phyloP scores from a whole-genome alignment of 1,140 invertebrate genomes.

The Micrasema minimum region DNA sequence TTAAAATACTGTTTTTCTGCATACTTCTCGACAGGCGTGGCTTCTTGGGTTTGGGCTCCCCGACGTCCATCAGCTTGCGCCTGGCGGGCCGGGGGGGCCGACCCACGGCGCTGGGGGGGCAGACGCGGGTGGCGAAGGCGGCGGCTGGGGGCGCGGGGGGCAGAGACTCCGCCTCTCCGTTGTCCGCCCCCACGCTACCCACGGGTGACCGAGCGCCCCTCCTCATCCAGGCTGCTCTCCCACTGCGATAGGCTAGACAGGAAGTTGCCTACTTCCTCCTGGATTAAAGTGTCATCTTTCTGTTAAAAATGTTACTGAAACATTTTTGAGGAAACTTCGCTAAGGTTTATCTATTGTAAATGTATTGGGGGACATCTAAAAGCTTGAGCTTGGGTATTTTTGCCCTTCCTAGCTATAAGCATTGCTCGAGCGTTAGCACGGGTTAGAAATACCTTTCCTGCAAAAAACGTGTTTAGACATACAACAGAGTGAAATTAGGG shows the following conservation, averaged over 20 bases:
- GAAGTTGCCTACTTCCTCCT: slow-evolving; percentile 51
- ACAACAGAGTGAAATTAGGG: too few relatives aligned
- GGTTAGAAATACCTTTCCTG: too few relatives aligned
- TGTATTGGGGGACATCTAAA: too few relatives aligned
- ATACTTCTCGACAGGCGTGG: slow-evolving; percentile 10
- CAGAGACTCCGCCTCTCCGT: slow-evolving; percentile 27
- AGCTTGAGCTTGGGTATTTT: too few relatives aligned
- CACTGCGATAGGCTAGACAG: slow-evolving; percentile 45
- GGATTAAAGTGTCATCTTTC: slow-evolving; percentile 9
- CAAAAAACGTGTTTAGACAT: too few relatives aligned
- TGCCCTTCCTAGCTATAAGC: too few relatives aligned
- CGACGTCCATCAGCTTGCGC: slow-evolving; percentile 33
- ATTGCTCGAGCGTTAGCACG: too few relatives aligned
- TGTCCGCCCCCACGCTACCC: slow-evolving; percentile 31
- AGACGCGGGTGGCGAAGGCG: background rate
- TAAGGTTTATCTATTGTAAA: too few relatives aligned
- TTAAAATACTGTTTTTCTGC: too few relatives aligned
- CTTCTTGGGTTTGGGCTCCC: slow-evolving; percentile 13
- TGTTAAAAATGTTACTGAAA: background rate
- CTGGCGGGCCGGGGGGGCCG: slow-evolving; percentile 13
- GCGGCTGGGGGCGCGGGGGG: background rate
- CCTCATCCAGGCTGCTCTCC: slow-evolving; percentile 25
- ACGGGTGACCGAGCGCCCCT: slow-evolving; percentile 45
- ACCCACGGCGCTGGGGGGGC: background rate
- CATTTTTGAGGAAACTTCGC: too few relatives aligned